These are phyloP conservation scores for Ceratothoa steindachneri DNA, from an alignment of 2,888 invertebrate species.

Conservation along the genomic window DNA sequence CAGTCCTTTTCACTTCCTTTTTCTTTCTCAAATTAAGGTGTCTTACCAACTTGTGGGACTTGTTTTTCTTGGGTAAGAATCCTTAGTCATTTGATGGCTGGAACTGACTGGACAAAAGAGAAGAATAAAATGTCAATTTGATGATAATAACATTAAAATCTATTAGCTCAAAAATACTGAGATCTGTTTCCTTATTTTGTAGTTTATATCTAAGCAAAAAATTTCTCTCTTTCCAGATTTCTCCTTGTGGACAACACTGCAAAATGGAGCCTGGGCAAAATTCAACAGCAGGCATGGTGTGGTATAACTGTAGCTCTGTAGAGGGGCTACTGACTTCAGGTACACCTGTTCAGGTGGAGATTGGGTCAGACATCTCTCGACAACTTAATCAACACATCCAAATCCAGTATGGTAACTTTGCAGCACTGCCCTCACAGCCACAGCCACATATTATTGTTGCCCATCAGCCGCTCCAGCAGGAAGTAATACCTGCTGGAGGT, in stretches of 20 bases:
- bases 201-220: no score
- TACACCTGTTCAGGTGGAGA: conserved; percentile 42
- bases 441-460: conserved; percentile 17
- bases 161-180: no score
- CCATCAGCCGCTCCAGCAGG: not conserved
- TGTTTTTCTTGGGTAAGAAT: no score
- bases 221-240: no score
- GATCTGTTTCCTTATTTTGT: no score
- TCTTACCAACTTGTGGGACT: no score
- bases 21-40: no score
- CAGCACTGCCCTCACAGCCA: not conserved
- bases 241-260: not conserved
- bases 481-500: not conserved
- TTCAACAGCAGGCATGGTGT: not conserved
- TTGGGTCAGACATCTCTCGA: conserved; percentile 40
- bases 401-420: conserved; percentile 35
- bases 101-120: no score
- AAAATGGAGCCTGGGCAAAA: not conserved
- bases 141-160: no score
- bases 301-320: conserved; percentile 1
- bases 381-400: conserved; percentile 43
- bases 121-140: no score
- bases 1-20: no score
- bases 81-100: no score
- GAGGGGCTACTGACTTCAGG: conserved; percentile 17